Conservation (phyloP, 2,113 vertebrate genomes). For the Campylomormyrus tamandua region DNA sequence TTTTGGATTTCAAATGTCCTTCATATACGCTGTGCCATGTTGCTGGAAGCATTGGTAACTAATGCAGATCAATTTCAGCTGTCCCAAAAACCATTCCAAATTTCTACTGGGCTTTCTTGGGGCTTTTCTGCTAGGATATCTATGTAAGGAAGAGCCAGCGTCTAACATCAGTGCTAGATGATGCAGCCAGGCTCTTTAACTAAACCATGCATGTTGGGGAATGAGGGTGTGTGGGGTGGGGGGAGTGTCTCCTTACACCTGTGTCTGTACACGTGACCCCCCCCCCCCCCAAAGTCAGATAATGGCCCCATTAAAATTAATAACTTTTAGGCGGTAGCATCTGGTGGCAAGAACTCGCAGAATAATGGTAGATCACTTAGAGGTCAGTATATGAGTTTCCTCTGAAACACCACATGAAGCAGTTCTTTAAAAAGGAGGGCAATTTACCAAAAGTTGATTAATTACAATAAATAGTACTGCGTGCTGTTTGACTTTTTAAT, state of each 20-base stretch:
- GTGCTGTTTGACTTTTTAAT: background rate
- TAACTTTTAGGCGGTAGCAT: background rate
- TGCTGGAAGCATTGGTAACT: background rate
- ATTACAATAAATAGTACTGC: background rate
- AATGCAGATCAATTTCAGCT: background rate
- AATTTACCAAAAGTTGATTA: background rate
- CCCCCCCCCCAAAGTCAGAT: background rate
- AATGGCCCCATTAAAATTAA: background rate
- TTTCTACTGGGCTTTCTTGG: background rate
- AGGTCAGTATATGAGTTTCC: background rate
- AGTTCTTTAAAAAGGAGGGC: background rate
- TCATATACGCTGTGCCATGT: background rate
- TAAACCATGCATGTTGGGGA: background rate
- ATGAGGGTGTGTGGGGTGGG: background rate
- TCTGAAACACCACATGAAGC: background rate
- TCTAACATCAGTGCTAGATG: background rate
- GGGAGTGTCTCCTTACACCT: background rate
- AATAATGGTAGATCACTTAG: background rate
- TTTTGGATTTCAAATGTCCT: background rate
- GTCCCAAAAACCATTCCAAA: background rate
- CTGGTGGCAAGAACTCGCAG: background rate
- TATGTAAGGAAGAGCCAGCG: background rate
- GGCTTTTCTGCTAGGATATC: background rate
- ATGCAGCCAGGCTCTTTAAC: background rate
- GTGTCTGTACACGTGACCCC: background rate